A percentile compares a stretch with the other conserved stretches of the same genome.
phyloP scores from a whole-genome alignment of 2,113 vertebrate genomes.

The Stegostoma tigrinum region DNA sequence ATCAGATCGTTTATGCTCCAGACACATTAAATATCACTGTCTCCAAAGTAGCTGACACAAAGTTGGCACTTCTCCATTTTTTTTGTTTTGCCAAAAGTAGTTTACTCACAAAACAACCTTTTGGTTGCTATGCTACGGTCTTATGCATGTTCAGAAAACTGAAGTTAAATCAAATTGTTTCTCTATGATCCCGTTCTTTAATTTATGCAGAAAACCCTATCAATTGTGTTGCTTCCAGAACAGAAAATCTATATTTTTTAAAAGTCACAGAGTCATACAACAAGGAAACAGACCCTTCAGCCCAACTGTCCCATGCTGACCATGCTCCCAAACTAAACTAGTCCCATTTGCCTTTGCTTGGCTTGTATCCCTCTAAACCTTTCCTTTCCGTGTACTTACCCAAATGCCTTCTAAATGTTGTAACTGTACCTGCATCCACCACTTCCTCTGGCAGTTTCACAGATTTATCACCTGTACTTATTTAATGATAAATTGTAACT shows the following conservation, averaged over 20 bases:
- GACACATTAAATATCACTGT: slow-evolving; percentile 27
- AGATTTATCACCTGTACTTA: neutral
- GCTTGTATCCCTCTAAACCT: too few species aligned
- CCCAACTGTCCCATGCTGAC: too few species aligned
- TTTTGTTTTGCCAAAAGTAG: neutral
- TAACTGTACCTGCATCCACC: too few species aligned
- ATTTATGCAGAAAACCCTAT: neutral
- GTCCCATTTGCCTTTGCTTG: too few species aligned
- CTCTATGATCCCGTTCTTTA: neutral
- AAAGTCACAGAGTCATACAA: neutral
- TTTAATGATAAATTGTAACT: neutral
- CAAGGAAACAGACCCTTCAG: too few species aligned
- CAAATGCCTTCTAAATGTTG: too few species aligned
- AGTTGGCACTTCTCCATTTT: neutral
- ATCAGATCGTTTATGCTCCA: slow-evolving; percentile 24
- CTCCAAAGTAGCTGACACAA: neutral
- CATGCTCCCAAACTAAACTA: too few species aligned
- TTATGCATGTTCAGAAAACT: neutral
- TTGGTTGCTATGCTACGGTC: neutral
- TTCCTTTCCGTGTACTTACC: too few species aligned
- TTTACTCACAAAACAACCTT: neutral
- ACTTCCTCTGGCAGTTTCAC: too few species aligned
- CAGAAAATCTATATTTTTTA: neutral
- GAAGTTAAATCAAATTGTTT: neutral
- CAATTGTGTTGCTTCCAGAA: neutral